Evolutionary conservation across 2,797 vertebrate genomes (phyloP).

Genomic region (Psittacula derbiana): DNA sequence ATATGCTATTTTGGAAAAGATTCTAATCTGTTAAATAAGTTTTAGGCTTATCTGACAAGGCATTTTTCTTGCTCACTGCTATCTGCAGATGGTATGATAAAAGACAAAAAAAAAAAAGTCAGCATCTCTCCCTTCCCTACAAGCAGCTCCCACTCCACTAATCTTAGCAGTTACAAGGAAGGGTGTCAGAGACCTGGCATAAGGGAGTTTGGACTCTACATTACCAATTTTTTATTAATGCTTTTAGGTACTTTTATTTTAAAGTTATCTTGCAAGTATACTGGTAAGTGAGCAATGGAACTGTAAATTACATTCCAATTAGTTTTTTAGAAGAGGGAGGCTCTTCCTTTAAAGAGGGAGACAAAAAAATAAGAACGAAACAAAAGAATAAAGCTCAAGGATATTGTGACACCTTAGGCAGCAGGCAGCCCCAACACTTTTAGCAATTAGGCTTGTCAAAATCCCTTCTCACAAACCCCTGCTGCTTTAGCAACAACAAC

Average conservation of each 20-base stretch:
- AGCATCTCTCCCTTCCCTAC: neutral
- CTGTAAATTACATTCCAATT: neutral
- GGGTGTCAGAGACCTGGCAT: neutral
- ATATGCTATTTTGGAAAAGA: constrained; percentile 46
- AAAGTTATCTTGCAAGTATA: neutral
- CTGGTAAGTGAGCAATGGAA: neutral
- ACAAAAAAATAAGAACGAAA: neutral
- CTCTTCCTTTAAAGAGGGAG: neutral
- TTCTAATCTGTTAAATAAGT: constrained; percentile 68
- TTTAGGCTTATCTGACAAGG: constrained; percentile 53
- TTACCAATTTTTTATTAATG: neutral
- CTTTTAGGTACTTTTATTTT: neutral
- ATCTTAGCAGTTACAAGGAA: neutral
- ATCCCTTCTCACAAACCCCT: neutral
- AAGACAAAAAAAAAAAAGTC: neutral
- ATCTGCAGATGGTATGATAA: constrained; percentile 48
- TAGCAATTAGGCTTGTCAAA: constrained; percentile 35
- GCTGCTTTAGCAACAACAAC: constrained; percentile 10
- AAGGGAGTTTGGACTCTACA: neutral
- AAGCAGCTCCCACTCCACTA: neutral
- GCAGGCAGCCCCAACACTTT: constrained; percentile 5
- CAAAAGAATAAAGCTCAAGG: neutral
- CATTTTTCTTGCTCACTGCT: constrained; percentile 55
- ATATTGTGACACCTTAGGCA: constrained; percentile 11
- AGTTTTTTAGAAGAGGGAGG: neutral